Conservation (phyloP, 2,888 invertebrate species). For the Xanthia togata region DNA sequence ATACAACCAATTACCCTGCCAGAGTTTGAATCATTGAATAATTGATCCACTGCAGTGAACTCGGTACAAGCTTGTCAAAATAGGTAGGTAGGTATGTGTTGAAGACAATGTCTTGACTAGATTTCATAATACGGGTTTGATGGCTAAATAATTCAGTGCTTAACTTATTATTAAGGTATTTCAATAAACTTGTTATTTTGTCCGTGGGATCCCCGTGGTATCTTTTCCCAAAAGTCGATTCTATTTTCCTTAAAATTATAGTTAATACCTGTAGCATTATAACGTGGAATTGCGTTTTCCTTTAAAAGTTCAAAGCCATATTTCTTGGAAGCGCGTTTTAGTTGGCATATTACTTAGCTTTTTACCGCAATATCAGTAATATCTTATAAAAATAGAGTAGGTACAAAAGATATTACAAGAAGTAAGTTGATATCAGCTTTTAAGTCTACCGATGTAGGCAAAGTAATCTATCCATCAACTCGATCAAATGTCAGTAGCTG, state of each 20-base stretch:
- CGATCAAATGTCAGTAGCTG: conserved; percentile 50
- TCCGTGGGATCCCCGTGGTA: not conserved
- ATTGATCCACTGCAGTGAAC: conserved; percentile 34
- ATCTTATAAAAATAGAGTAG: not conserved
- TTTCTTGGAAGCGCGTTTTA: not conserved
- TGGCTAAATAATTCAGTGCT: not conserved
- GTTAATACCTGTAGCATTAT: not conserved
- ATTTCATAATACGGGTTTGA: conserved; percentile 10
- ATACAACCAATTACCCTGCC: conserved; percentile 45
- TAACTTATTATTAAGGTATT: not conserved
- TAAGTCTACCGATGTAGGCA: conserved; percentile 11
- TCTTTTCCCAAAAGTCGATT: not conserved
- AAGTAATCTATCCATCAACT: conserved; percentile 25
- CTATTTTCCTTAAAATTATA: not conserved
- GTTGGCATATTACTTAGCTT: not conserved
- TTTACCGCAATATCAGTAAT: not conserved
- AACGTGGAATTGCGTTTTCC: not conserved
- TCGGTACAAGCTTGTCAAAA: conserved; percentile 31
- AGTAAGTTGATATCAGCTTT: conserved; percentile 9
- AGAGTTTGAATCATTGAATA: conserved; percentile 37
- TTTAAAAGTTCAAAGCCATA: not conserved
- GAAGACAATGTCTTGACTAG: conserved; percentile 8
- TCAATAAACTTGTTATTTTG: not conserved
- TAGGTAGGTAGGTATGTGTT: not conserved
- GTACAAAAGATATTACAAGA: not conserved